These are phyloP conservation scores for Anastrepha obliqua DNA, from an alignment of 1,140 invertebrate species.

Conservation along the genomic window DNA sequence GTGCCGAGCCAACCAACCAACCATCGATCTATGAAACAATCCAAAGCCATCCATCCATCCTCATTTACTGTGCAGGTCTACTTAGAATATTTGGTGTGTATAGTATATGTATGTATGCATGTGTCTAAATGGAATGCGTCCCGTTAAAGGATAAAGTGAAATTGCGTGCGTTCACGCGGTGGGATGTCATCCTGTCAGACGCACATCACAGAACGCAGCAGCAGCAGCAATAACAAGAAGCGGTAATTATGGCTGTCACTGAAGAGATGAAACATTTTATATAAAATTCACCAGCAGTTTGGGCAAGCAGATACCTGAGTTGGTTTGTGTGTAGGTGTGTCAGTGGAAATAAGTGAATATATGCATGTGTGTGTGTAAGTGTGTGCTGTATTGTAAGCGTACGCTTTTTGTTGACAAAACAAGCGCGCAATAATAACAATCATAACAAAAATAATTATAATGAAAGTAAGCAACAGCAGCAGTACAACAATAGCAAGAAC, in stretches of 20 bases:
- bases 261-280: constrained; percentile 50
- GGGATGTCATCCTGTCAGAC: constrained; percentile 46
- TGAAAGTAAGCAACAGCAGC: neutral
- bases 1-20: neutral
- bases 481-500: neutral
- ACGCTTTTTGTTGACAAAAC: constrained; percentile 17
- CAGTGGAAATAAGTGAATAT: neutral
- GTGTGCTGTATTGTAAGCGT: neutral
- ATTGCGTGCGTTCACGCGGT: constrained; percentile 47
- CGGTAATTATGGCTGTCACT: constrained; percentile 50
- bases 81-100: neutral
- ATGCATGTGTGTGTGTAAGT: neutral
- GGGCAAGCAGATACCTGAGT: neutral
- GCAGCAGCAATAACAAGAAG: neutral
- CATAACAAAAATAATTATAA: constrained; percentile 14
- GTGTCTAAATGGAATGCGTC: neutral
- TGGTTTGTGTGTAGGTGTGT: neutral
- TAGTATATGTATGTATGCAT: neutral
- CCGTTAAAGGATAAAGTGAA: constrained; percentile 49
- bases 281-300: neutral
- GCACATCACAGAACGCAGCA: neutral
- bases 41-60: neutral
- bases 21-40: constrained; percentile 27
- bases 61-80: neutral
- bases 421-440: constrained; percentile 39